Base-by-base conservation (phyloP, 2,888 invertebrate genomes). In the Acrocera orbiculus region DNA sequence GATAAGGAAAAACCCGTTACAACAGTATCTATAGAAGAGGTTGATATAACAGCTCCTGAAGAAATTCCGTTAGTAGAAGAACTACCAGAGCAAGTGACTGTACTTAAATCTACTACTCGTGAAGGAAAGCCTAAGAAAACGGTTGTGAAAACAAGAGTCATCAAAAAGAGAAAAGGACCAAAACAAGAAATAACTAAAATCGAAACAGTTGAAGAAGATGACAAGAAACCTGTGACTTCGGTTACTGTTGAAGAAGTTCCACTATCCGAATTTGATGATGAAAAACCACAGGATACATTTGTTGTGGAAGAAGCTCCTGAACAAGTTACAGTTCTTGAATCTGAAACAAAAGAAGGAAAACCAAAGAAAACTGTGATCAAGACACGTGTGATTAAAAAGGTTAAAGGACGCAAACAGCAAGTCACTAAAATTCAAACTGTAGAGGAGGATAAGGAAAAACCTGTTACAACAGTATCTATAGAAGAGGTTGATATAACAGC, bases 181-280 rank as follows among this genome's bases (percentile, higher is more conserved):
- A 55, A 54, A 46, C 45, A 55, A 23, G 54, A 62, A 43, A 44
- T 54, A 10, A 60, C 57, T 2, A 51, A 56, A 48, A 56, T 60
- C 29, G 43, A 54, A 10, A 58, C 58, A 3, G 48, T 57, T 13
- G 49, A 50, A 39, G 53, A 58, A 45, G 60, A 57, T 40, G 57
- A 50, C 8, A 49, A 55, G n/a, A 30, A 32, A 38, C 56, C 60
- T 0, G 44, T 54, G 1, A 44, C 36, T n/a, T 36, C 39, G 5
- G 57, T 54, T 34, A 40, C 35, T 6, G 42, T 44, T 20, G 30
- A 41, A 32, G 41, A 38, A 38, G 42, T 27, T 40, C 44, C 45
- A 23, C 29, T 24, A 28, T 27, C 37, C 20, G 34, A 30, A 9
- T 10, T 14, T 9, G 20, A 38, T n/a, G 40, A 42, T 14, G 39